Evolutionary conservation across 2,113 vertebrate genomes (phyloP).

Genomic region (Cromileptes altivelis): DNA sequence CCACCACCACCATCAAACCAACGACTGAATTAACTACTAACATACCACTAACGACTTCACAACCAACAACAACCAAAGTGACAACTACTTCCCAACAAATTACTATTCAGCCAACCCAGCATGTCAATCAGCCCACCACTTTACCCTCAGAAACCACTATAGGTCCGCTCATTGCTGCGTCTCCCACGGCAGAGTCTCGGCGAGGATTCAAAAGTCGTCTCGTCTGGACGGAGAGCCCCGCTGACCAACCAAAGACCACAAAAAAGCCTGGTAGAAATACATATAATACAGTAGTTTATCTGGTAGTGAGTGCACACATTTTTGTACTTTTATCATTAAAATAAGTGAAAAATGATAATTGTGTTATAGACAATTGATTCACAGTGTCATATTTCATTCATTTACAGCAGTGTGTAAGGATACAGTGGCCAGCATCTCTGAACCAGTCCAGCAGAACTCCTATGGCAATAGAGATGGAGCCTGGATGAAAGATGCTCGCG

Average conservation of each 20-base stretch:
- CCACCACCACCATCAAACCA: slow-evolving; percentile 47
- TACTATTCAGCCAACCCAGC: background rate
- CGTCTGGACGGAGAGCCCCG: slow-evolving; percentile 79
- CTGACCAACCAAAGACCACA: slow-evolving; percentile 65
- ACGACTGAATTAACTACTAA: background rate
- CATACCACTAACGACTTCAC: slow-evolving; percentile 5
- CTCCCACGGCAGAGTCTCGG: background rate
- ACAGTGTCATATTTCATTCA: background rate
- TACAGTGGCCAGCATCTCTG: slow-evolving; percentile 94
- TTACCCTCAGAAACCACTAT: slow-evolving; percentile 6
- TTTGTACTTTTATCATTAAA: background rate
- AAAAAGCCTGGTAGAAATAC: slow-evolving; percentile 74
- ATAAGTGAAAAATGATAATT: background rate
- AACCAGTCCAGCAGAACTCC: slow-evolving; percentile 90
- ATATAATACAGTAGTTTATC: background rate
- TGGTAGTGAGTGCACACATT: background rate
- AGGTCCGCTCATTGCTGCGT: background rate
- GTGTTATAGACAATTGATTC: background rate
- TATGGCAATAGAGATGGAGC: slow-evolving; percentile 92
- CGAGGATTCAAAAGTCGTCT: slow-evolving; percentile 63
- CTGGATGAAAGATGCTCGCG: slow-evolving; percentile 97
- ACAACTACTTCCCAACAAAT: slow-evolving; percentile 19
- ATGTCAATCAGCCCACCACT: slow-evolving; percentile 2
- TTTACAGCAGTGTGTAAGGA: slow-evolving; percentile 92
- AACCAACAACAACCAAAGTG: slow-evolving; percentile 5